Conservation (phyloP, 2,113 vertebrate species). For the Coreoperca whiteheadi region DNA sequence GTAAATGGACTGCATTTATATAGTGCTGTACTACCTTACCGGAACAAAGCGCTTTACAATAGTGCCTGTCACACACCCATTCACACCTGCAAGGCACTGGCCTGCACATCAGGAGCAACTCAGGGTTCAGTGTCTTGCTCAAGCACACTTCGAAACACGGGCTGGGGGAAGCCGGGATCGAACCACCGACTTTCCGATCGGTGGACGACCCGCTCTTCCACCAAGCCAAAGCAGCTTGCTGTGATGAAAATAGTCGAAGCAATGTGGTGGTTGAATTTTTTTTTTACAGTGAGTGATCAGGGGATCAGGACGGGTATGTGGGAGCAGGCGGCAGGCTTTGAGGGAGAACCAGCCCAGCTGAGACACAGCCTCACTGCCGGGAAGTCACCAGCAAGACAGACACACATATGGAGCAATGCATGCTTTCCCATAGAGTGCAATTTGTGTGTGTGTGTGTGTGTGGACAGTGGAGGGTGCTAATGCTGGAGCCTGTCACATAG, state of each 20-base stretch:
- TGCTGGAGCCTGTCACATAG: conserved; percentile 57
- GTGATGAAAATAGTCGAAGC: neutral
- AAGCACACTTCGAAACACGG: no score
- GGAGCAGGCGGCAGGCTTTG: conserved; percentile 62
- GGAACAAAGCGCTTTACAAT: no score
- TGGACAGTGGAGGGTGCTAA: conserved; percentile 31
- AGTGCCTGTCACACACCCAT: no score
- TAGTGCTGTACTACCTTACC: no score
- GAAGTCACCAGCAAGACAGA: conserved; percentile 53
- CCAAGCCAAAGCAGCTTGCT: conserved; percentile 31
- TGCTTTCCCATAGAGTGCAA: conserved; percentile 26
- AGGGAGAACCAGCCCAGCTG: conserved; percentile 67
- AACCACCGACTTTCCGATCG: no score
- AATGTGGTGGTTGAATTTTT: conserved; percentile 67
- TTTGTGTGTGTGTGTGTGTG: conserved; percentile 44
- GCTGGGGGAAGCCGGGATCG: no score
- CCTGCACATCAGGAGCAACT: no score
- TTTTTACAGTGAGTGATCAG: conserved; percentile 69
- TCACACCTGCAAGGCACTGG: no score
- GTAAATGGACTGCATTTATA: no score
- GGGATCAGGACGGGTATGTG: conserved; percentile 67
- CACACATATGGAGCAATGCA: conserved; percentile 56
- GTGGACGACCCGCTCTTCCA: no score
- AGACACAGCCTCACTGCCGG: conserved; percentile 54
- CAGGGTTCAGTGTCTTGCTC: no score